A percentile compares a stretch with the other conserved stretches of the same genome.
phyloP scores from a whole-genome alignment of 2,113 vertebrate species.

The Zootoca vivipara region DNA sequence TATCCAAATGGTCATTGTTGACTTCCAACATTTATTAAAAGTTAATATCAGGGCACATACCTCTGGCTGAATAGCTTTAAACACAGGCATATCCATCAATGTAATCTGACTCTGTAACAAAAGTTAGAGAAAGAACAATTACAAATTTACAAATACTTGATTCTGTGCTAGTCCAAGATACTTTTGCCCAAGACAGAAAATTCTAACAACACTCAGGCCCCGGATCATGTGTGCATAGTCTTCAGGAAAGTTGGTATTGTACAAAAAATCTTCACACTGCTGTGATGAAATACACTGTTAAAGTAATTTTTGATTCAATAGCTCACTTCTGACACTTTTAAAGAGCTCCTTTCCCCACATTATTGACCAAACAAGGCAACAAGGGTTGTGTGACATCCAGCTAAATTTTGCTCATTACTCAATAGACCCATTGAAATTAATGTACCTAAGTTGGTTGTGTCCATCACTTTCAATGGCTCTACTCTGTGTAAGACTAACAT shows the following conservation, averaged over 20 bases:
- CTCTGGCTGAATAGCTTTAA: constrained; percentile 95
- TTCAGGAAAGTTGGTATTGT: neutral
- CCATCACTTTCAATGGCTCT: no score
- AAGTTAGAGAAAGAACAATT: constrained; percentile 21
- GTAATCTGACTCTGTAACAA: constrained; percentile 91
- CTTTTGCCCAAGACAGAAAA: neutral
- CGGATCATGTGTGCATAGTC: no score
- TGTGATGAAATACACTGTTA: neutral
- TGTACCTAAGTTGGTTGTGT: no score
- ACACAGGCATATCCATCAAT: constrained; percentile 92
- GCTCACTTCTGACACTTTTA: neutral
- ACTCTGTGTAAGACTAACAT: no score
- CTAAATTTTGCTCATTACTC: no score
- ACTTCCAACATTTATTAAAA: neutral
- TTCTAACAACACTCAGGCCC: neutral
- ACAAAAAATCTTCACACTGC: neutral
- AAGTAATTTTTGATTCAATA: neutral
- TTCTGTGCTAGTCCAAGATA: neutral
- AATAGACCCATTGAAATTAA: no score
- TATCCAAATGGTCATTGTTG: neutral
- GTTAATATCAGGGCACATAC: constrained; percentile 70
- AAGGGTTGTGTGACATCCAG: neutral
- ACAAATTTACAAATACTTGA: neutral
- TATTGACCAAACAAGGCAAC: neutral
- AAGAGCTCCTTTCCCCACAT: neutral